Percentiles rank a stretch among this genome's conserved stretches.
Evolutionary conservation across 2,888 invertebrate species (phyloP).

Genomic region (Synergus umbraculus): DNA sequence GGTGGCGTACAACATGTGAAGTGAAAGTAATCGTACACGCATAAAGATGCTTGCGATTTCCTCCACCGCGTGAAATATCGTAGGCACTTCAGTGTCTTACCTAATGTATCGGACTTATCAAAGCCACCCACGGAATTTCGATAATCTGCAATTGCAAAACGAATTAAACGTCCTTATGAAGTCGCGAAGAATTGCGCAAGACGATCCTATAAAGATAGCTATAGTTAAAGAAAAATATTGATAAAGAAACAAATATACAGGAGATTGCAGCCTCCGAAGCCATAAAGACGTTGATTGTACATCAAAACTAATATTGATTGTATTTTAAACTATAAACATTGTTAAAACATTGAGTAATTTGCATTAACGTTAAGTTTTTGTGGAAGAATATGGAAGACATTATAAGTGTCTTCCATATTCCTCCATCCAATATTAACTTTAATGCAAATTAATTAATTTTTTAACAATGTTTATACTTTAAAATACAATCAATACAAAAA

Average conservation of each 20-base stretch:
- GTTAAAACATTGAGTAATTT: no score
- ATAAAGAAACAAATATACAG: no score
- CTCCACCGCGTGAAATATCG: constrained; percentile 21
- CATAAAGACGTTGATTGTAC: neutral
- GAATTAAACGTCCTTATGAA: constrained; percentile 20
- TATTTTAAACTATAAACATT: no score
- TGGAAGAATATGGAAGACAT: no score
- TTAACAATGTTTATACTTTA: no score
- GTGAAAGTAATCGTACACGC: constrained; percentile 26
- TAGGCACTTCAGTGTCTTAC: constrained; percentile 14
- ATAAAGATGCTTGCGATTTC: constrained; percentile 6
- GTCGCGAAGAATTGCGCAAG: neutral
- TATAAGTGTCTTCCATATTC: no score
- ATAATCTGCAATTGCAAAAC: constrained; percentile 27
- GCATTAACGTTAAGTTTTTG: no score
- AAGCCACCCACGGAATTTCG: constrained; percentile 21
- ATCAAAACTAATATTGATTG: no score
- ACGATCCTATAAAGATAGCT: neutral
- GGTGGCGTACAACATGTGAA: neutral
- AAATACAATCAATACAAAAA: no score
- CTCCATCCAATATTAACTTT: no score
- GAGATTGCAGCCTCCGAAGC: neutral
- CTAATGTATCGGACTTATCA: neutral
- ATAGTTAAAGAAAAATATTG: neutral
- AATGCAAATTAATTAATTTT: no score